A percentile compares a stretch with the other conserved stretches of the same genome.
Evolutionary conservation across 2,888 invertebrate species (phyloP).

Genomic region (Tribolium freemani): DNA sequence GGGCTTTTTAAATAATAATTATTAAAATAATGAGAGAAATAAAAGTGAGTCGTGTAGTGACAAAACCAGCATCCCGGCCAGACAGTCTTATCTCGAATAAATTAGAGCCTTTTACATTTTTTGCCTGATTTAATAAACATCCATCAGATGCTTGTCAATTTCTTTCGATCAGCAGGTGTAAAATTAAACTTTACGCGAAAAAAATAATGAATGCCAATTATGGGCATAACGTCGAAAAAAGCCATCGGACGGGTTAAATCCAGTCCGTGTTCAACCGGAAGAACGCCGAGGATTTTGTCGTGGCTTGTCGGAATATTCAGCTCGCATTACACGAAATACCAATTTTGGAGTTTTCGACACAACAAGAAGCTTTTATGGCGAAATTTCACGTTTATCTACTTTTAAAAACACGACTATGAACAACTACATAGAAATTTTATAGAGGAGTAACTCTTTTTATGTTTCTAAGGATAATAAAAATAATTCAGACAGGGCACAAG

Average conservation of each 20-base stretch:
- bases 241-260: background rate
- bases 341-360: too few species aligned
- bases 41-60: background rate
- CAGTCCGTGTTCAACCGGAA: background rate
- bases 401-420: too few species aligned
- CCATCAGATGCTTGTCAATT: conserved; percentile 22
- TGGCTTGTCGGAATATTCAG: background rate
- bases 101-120: conserved; percentile 4
- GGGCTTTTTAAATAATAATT: conserved; percentile 13
- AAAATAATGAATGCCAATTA: conserved; percentile 20
- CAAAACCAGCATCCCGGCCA: background rate
- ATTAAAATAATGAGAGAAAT: background rate
- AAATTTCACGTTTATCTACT: too few species aligned
- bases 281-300: background rate
- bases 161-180: conserved; percentile 22
- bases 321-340: too few species aligned
- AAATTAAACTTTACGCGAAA: conserved; percentile 2
- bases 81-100: background rate
- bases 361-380: too few species aligned
- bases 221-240: background rate
- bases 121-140: conserved; percentile 1
- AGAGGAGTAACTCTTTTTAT: too few species aligned
- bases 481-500: too few species aligned
- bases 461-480: too few species aligned
- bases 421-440: too few species aligned